Evolutionary conservation across 2,888 invertebrate species (phyloP).

Genomic region (Drosophila lutescens): DNA sequence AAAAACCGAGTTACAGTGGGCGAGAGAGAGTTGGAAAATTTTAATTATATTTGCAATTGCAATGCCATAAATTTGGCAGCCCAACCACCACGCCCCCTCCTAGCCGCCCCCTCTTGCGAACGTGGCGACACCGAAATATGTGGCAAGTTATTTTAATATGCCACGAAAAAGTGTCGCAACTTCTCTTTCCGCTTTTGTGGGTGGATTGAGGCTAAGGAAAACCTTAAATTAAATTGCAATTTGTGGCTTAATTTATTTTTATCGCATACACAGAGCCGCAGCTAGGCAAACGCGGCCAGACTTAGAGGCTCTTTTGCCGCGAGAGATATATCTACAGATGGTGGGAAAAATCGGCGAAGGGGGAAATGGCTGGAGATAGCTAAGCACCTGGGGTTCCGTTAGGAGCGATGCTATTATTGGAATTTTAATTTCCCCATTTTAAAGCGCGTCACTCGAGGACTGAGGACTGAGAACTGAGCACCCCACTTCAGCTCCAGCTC

Average conservation of each 20-base stretch:
- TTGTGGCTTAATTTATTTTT: conserved; percentile 78
- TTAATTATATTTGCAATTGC: conserved; percentile 80
- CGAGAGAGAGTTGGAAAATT: conserved; percentile 68
- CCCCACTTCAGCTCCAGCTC: not conserved
- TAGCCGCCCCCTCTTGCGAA: conserved; percentile 14
- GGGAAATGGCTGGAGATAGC: not conserved
- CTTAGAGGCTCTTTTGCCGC: conserved; percentile 58
- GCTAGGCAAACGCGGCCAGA: conserved; percentile 50
- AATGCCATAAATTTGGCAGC: conserved; percentile 73
- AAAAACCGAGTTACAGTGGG: not conserved
- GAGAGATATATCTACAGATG: not conserved
- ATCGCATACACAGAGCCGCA: conserved; percentile 56
- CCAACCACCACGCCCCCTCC: conserved; percentile 12
- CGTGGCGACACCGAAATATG: conserved; percentile 67
- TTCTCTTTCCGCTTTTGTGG: conserved; percentile 8
- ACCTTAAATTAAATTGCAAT: conserved; percentile 79
- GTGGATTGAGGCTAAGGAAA: conserved; percentile 56
- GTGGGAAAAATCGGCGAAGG: not conserved
- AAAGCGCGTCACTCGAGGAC: conserved; percentile 52
- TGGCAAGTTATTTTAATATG: conserved; percentile 78
- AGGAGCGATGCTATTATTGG: conserved; percentile 69
- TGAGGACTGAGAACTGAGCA: not conserved
- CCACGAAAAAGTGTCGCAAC: conserved; percentile 53
- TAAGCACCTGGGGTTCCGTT: conserved; percentile 17
- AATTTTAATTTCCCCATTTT: conserved; percentile 77